Conservation (phyloP, 2,113 vertebrate genomes). For the Podarcis muralis region DNA sequence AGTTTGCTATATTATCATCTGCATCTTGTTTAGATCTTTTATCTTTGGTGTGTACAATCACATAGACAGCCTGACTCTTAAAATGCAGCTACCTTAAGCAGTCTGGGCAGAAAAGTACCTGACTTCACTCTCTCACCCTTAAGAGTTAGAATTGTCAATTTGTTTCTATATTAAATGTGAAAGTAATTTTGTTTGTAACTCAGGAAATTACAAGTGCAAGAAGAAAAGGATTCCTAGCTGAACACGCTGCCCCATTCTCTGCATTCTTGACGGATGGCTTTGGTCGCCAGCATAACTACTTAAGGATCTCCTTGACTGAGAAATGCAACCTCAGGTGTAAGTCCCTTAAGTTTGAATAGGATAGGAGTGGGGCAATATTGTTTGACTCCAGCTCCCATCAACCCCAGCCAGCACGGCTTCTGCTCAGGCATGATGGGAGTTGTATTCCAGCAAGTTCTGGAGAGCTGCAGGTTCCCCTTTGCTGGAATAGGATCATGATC, state of each 20-base stretch:
- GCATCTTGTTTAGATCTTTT: background rate
- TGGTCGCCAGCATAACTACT: conserved; percentile 90
- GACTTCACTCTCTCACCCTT: background rate
- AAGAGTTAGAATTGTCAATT: background rate
- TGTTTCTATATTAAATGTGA: background rate
- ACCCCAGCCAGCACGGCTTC: no score
- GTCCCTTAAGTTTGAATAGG: conserved; percentile 47
- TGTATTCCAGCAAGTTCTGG: no score
- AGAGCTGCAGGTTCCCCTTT: no score
- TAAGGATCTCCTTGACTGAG: conserved; percentile 95
- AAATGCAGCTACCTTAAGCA: background rate
- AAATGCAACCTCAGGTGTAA: conserved; percentile 98
- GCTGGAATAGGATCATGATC: background rate
- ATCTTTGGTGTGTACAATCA: background rate
- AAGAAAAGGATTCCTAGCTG: conserved; percentile 66
- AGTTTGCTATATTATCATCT: background rate
- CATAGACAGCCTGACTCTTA: background rate
- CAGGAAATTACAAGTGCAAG: conserved; percentile 69
- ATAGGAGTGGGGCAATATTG: no score
- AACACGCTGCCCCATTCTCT: conserved; percentile 82
- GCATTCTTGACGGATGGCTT: conserved; percentile 90
- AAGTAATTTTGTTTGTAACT: conserved; percentile 4
- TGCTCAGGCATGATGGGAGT: no score
- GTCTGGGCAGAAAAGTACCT: background rate
- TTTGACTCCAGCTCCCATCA: no score